Conservation (phyloP, 2,888 invertebrate genomes). For the Melanotus villosus region DNA sequence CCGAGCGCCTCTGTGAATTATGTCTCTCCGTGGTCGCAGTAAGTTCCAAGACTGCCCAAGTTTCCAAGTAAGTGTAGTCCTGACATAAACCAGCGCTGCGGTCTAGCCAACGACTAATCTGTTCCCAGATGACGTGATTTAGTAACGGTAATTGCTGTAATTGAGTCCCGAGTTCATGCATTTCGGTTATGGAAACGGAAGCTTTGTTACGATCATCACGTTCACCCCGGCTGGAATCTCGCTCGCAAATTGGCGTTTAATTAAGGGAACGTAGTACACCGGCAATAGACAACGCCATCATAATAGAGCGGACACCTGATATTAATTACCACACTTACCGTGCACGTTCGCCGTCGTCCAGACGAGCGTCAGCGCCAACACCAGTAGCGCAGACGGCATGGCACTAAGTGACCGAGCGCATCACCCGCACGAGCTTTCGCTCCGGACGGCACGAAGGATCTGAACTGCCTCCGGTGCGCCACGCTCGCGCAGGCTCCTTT, state of each 20-base stretch:
- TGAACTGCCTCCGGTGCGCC: conserved; percentile 45
- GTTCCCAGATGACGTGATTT: conserved; percentile 66
- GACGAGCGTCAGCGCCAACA: conserved; percentile 54
- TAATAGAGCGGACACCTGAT: conserved; percentile 4
- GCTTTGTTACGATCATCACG: conserved; percentile 37
- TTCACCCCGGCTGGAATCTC: conserved; percentile 20
- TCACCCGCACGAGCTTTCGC: conserved; percentile 57
- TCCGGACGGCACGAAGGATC: conserved; percentile 52
- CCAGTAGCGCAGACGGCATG: conserved; percentile 60
- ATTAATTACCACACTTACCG: conserved; percentile 53
- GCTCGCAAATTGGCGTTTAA: conserved; percentile 30
- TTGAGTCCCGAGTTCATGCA: conserved; percentile 56
- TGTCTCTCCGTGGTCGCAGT: conserved; percentile 63
- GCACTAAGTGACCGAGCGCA: conserved; percentile 58
- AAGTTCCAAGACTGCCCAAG: conserved; percentile 63
- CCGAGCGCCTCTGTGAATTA: conserved; percentile 61
- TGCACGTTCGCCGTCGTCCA: conserved; percentile 49
- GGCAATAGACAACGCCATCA: conserved; percentile 6
- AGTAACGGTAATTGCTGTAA: conserved; percentile 65
- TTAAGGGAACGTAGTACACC: conserved; percentile 24
- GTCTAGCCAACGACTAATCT: conserved; percentile 65
- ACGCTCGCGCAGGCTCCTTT: conserved; percentile 56
- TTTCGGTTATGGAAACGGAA: conserved; percentile 46
- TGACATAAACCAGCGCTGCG: conserved; percentile 54
- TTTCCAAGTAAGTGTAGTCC: conserved; percentile 57